Evolutionary conservation across 1,140 invertebrate genomes (phyloP), one percentile per base, ranked within the genome.

Genomic region (Bombus pascuorum): DNA sequence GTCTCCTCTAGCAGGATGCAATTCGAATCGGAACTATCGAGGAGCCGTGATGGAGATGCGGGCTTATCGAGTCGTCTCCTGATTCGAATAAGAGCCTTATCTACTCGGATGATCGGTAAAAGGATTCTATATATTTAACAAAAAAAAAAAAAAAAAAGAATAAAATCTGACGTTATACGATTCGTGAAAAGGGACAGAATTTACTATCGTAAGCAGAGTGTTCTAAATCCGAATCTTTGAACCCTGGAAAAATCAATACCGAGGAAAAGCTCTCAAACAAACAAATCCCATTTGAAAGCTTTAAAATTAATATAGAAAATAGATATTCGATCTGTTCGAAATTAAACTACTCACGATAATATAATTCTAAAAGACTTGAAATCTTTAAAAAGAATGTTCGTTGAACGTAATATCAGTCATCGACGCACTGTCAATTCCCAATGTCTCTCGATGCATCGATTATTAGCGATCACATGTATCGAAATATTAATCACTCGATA

Each of bases 1-100:
- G 71, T 57, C 44, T n/a, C 28, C 22, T 39, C 34, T 32, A 10
- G 6, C n/a, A 59, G 28, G 32, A 39, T 53, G 32, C 28, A 44
- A 75, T 74, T 65, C 32, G 57, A 82, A 37, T 42, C 22, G n/a
- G 57, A 47, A 3, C 39, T 44, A 73, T 73, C 80, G 47, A 39
- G 18, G 37, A 22, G 37, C 22, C 22, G 22, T 25, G 68, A 66
- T 68, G 32, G 47, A 53, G 53, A 59, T 59, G 34, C 71, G 25
- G 34, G 25, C 28, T 34, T 47, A 15, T 25, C 44, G 42, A 25
- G 3, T 34, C 44, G 73, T 32, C 32, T 53, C 22, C 10, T 15
- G 8, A 44, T n/a, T 44, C 10, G 28, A 44, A 32, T 4, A 42
- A 73, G 8, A 72, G 28, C 10, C 12, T 44, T 73, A 42, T 32